Conservation (phyloP, 2,113 vertebrate species). For the Prochilodus magdalenae region DNA sequence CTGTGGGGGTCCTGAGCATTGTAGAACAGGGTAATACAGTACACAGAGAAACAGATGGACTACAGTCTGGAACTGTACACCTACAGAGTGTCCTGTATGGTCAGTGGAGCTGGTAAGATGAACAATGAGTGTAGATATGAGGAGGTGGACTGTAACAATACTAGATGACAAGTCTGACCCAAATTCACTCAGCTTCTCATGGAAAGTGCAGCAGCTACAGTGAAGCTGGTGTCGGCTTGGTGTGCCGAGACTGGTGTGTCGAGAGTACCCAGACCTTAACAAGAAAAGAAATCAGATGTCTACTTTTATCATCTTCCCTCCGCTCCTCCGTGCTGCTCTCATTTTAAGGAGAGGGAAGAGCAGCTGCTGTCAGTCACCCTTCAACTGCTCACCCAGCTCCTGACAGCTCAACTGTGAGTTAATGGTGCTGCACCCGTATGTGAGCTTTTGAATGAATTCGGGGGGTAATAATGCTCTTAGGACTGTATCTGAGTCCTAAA, state of each 20-base stretch:
- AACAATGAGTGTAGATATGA: too few relatives aligned
- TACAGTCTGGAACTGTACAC: too few relatives aligned
- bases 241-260: not conserved
- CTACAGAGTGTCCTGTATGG: too few relatives aligned
- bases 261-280: not conserved
- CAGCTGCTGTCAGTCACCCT: not conserved
- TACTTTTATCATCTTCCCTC: constrained; percentile 3
- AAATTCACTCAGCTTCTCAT: not conserved
- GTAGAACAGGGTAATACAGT: too few relatives aligned
- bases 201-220: not conserved
- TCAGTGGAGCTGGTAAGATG: too few relatives aligned
- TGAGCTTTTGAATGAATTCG: not conserved
- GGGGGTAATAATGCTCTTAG: not conserved
- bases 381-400: not conserved
- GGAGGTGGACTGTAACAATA: too few relatives aligned
- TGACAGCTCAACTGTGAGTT: not conserved
- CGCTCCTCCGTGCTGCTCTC: not conserved
- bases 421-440: not conserved
- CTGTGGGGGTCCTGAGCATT: too few relatives aligned
- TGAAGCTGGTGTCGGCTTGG: too few relatives aligned
- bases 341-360: not conserved
- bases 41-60: too few relatives aligned
- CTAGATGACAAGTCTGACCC: not conserved
- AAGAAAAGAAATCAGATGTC: not conserved
- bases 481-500: not conserved